Base-by-base conservation (phyloP, 2,888 invertebrate genomes). In the Diarsia mendica region DNA sequence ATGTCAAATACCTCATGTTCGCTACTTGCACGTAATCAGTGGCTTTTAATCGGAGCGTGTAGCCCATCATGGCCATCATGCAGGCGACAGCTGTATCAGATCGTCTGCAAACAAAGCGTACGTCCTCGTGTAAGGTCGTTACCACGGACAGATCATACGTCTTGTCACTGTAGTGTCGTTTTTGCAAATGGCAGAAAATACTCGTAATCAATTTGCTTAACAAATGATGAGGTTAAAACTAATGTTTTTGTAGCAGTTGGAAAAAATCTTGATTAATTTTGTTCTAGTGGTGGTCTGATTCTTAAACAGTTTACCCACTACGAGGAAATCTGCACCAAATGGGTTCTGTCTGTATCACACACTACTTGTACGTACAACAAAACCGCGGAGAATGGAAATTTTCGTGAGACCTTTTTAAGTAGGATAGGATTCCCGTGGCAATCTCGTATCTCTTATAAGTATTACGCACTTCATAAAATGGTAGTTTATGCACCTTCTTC, bases 31-130 rank as follows among this genome's bases (percentile, higher is more conserved):
- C 51, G 80, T 72, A 88, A 88, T 88, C 88, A 81, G 84, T 72
- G 66, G 80, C 83, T 87, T 87, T 87, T 88, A 88, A 88, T 88
- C 88, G 81, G 79, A 65, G 46, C 79, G 84, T 74, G 80, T 81
- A 72, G 85, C 28, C 72, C 75, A 75, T 75, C 76, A 77, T 55
- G 55, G 77, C 77, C 78, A 85, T 88, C 88, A 85, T 72, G 74
- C 82, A 80, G 67, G 77, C 82, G 88, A 86, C 85, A 84, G 87
- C 85, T 87, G 80, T 87, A 89, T 89, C 88, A 80, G 88, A 89
- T 88, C 77, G 83, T 85, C 78, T 77, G 85, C 86, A 80, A 85
- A 85, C 83, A 86, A 87, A 87, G 85, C 78, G 28, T 72, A 66
- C 78, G 73, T 84, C 75, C 81, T 85, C 71, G n/a, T 39, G 60